A percentile compares a stretch with the other conserved stretches of the same genome.
These are phyloP conservation scores for Subanguina moxae DNA, from an alignment of 1,140 invertebrate species.

Conservation along the genomic window DNA sequence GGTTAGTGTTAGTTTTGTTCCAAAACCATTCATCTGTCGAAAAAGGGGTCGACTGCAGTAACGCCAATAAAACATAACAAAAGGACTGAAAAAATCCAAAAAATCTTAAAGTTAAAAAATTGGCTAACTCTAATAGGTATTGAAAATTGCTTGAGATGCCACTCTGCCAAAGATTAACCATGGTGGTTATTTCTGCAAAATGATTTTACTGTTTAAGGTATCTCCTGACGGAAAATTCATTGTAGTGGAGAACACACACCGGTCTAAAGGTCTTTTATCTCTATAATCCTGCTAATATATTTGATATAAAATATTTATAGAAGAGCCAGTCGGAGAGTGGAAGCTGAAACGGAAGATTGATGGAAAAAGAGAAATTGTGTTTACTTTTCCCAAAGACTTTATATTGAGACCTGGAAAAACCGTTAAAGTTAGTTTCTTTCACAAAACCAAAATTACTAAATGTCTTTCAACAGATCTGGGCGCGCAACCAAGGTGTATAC, in stretches of 20 bases:
- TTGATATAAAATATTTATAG: conserved; percentile 2
- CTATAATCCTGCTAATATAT: no score
- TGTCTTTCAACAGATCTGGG: conserved; percentile 51
- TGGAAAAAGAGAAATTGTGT: conserved; percentile 54
- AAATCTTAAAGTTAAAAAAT: no score
- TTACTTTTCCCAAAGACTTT: conserved; percentile 57
- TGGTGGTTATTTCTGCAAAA: no score
- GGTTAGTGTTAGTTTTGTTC: no score
- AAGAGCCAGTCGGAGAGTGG: conserved; percentile 58
- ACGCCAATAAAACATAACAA: no score
- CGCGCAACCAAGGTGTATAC: conserved; percentile 47
- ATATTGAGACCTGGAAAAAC: conserved; percentile 50
- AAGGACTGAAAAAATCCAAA: no score
- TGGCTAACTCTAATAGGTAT: no score
- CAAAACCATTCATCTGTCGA: no score
- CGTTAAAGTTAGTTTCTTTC: conserved; percentile 42
- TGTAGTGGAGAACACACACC: conserved; percentile 57
- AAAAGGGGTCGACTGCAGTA: no score
- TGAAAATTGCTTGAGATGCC: no score
- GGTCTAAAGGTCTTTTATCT: conserved; percentile 24
- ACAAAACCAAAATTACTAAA: background rate
- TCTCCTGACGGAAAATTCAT: conserved; percentile 34
- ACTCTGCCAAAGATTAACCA: no score
- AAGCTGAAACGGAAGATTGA: conserved; percentile 58
- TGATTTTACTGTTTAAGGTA: no score